Evolutionary conservation across 53 echinoderm and acorn worm species (phyloP).

Genomic region (Apostichopus leukothele): DNA sequence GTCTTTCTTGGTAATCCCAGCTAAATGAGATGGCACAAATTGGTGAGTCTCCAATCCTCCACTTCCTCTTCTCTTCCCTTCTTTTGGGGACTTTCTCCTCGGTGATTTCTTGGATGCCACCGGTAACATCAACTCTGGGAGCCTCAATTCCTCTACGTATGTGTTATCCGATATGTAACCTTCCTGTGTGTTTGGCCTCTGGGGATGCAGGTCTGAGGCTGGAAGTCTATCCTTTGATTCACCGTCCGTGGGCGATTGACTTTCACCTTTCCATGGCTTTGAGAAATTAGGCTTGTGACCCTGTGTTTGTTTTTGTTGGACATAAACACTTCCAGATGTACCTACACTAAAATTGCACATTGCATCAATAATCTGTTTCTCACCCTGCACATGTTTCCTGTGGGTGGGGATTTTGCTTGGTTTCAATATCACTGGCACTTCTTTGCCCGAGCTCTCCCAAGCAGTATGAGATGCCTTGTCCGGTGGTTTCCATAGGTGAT

Average conservation of each 20-base stretch:
- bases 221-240: neutral
- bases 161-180: constrained; percentile 77
- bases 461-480: constrained; percentile 74
- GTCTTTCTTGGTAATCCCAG: constrained; percentile 90
- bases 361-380: constrained; percentile 65
- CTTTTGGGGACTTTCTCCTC: constrained; percentile 22
- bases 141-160: constrained; percentile 73
- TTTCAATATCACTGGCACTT: constrained; percentile 67
- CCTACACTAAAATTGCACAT: constrained; percentile 92
- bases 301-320: constrained; percentile 29
- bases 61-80: constrained; percentile 3
- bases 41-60: constrained; percentile 61
- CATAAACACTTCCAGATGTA: constrained; percentile 75
- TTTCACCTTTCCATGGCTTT: neutral
- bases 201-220: neutral
- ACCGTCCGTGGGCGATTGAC: neutral
- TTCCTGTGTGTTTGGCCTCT: constrained; percentile 65
- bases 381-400: constrained; percentile 36
- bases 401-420: constrained; percentile 78
- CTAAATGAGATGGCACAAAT: constrained; percentile 80
- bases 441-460: constrained; percentile 85
- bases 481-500: constrained; percentile 79
- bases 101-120: constrained; percentile 46
- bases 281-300: constrained; percentile 16
- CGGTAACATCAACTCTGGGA: constrained; percentile 90